Evolutionary conservation across 2,797 vertebrate genomes (phyloP).

Genomic region (Otus scops): DNA sequence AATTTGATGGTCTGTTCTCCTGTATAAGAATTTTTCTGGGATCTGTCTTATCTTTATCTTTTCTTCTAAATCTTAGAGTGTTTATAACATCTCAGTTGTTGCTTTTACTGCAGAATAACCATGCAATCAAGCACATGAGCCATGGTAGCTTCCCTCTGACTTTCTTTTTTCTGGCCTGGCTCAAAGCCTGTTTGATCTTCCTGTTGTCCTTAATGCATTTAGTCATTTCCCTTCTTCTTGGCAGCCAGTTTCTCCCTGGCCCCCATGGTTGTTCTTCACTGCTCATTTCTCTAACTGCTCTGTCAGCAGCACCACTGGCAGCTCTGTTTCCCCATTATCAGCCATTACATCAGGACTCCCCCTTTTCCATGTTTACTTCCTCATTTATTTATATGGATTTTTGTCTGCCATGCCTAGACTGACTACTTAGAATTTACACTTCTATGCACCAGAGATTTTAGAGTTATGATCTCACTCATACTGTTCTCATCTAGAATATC

Average conservation of each 20-base stretch:
- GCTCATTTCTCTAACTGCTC: conserved; percentile 32
- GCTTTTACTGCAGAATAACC: background rate
- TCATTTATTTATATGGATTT: background rate
- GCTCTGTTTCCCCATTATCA: conserved; percentile 3
- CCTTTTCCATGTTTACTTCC: background rate
- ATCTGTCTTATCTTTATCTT: background rate
- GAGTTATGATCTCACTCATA: background rate
- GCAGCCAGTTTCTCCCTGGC: conserved; percentile 1
- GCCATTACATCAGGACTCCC: background rate
- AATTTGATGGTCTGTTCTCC: background rate
- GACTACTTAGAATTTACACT: background rate
- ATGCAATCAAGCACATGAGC: background rate
- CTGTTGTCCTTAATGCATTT: conserved; percentile 47
- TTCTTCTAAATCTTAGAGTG: background rate
- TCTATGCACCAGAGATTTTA: background rate
- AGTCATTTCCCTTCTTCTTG: conserved; percentile 62
- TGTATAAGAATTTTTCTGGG: background rate
- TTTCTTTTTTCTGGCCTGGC: conserved; percentile 52
- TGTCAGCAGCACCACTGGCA: conserved; percentile 13
- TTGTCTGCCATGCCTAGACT: background rate
- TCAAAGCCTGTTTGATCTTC: conserved; percentile 42
- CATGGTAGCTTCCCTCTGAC: background rate
- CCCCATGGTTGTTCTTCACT: background rate
- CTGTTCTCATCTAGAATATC: background rate
- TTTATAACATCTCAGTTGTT: background rate